Conservation (phyloP, 1,140 invertebrate genomes). For the Anoplolepis gracilipes region DNA sequence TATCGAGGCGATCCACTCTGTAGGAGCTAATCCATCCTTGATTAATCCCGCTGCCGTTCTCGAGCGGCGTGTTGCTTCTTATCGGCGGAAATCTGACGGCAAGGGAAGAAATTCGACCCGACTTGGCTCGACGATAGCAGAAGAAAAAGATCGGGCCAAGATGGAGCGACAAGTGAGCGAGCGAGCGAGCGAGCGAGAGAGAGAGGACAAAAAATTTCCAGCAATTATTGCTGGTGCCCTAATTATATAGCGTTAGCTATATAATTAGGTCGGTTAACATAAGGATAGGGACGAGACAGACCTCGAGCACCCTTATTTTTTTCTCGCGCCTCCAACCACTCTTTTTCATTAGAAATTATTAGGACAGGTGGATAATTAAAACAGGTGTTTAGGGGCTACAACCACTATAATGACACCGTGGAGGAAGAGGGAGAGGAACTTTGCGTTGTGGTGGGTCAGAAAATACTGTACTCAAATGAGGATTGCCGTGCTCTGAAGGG, state of each 20-base stretch:
- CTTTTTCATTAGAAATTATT: conserved; percentile 65
- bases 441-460: conserved; percentile 9
- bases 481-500: conserved; percentile 9
- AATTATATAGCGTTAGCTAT: too few relatives aligned
- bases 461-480: conserved; percentile 30
- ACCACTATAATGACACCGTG: not conserved
- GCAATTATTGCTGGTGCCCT: conserved; percentile 63
- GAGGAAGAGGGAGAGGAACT: not conserved
- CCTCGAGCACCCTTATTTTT: conserved; percentile 17
- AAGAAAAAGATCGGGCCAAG: conserved; percentile 54
- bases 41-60: conserved; percentile 64
- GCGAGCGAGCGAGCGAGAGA: too few relatives aligned
- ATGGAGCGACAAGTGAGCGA: conserved; percentile 16
- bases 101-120: conserved; percentile 39
- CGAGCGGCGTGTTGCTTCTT: conserved; percentile 59
- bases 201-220: conserved; percentile 37
- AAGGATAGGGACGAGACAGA: conserved; percentile 16
- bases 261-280: conserved; percentile 70
- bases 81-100: conserved; percentile 66
- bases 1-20: conserved; percentile 64
- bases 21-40: conserved; percentile 66
- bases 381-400: conserved; percentile 67
- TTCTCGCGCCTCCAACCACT: not conserved
- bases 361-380: conserved; percentile 78
- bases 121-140: conserved; percentile 16